Base-by-base conservation (phyloP, 2,888 invertebrate genomes). In the Leptopilina drosophilae region DNA sequence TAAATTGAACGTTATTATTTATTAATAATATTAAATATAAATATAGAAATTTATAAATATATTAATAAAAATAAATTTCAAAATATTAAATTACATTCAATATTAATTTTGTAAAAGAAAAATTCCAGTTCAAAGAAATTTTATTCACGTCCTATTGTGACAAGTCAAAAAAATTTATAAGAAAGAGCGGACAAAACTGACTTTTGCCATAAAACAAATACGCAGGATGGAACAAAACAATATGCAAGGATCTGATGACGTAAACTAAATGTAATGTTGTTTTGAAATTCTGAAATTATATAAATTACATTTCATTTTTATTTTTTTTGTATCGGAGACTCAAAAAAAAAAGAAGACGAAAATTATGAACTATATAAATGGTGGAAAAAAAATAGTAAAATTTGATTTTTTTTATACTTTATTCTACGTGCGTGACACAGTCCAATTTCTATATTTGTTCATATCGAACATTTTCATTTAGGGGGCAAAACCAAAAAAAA, bases 151-250 rank as follows among this genome's bases (percentile, higher is more conserved):
- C 8, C 62, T 62, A 7, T 9, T 49, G 20, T 62, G 20, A 62
- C 62, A 62, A 62, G 62, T 62, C 20, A 15, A 20, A 33, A 33
- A 33, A 33, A 62, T 62, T 49, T 14, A 69, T 53, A 53, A 33
- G 69, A 73, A 73, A 73, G 73, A 73, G 73, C 73, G 56, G 73
- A 73, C 73, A 56, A 73, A 73, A 73, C 66, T 66, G 42, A 73
- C 66, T 66, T 42, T 46, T n/a, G 66, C 64, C 26, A 64, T 64
- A 40, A 64, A 64, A 66, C 73, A 73, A 59, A 11, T 56, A 73
- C 73, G 73, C 73, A 73, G 40, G 56, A 73, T 73, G 73, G 56
- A 40, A 73, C 73, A 56, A 73, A 73, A 73, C 73, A 73, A 56
- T 73, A 56, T 73, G 73, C 56, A 73, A 73, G 73, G 56, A 56